A percentile compares a stretch with the other conserved stretches of the same genome.
Evolutionary conservation across 1,140 invertebrate genomes (phyloP).

Genomic region (Vanessa atalanta): DNA sequence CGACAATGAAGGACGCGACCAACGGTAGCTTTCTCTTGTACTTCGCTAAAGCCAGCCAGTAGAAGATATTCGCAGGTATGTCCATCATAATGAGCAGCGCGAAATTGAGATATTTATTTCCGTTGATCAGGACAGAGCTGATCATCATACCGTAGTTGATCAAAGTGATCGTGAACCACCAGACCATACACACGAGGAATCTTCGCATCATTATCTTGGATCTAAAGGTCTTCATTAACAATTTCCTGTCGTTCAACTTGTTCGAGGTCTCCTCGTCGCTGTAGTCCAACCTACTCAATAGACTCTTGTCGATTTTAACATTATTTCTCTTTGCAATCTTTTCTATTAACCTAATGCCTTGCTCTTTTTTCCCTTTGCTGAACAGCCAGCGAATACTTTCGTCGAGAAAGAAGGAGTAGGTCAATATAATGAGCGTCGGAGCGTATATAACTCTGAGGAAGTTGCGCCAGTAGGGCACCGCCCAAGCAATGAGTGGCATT

Average conservation of each 20-base stretch:
- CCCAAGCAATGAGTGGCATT: constrained; percentile 70
- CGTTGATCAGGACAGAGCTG: constrained; percentile 88
- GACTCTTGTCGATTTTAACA: constrained; percentile 51
- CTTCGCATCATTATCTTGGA: constrained; percentile 68
- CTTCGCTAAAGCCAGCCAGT: constrained; percentile 68
- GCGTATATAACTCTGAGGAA: constrained; percentile 72
- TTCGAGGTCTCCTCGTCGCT: constrained; percentile 47
- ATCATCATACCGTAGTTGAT: constrained; percentile 92
- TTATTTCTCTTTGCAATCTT: constrained; percentile 66
- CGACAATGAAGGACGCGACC: constrained; percentile 59
- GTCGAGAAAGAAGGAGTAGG: constrained; percentile 68
- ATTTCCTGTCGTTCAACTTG: constrained; percentile 49
- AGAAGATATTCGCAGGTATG: constrained; percentile 86
- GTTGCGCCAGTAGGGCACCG: constrained; percentile 67
- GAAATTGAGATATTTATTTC: constrained; percentile 86
- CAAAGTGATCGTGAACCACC: constrained; percentile 88
- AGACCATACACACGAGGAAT: constrained; percentile 84
- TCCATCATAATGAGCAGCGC: constrained; percentile 85
- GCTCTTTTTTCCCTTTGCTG: constrained; percentile 79
- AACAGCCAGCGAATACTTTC: constrained; percentile 85
- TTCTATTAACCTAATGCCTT: constrained; percentile 58
- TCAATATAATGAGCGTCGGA: constrained; percentile 63
- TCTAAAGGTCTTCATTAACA: constrained; percentile 65
- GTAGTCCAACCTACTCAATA: constrained; percentile 60
- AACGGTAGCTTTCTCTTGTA: constrained; percentile 63